Evolutionary conservation across 1,140 invertebrate species (phyloP), one percentile per base, ranked within the genome.

Genomic region (Calliopsis andreniformis): DNA sequence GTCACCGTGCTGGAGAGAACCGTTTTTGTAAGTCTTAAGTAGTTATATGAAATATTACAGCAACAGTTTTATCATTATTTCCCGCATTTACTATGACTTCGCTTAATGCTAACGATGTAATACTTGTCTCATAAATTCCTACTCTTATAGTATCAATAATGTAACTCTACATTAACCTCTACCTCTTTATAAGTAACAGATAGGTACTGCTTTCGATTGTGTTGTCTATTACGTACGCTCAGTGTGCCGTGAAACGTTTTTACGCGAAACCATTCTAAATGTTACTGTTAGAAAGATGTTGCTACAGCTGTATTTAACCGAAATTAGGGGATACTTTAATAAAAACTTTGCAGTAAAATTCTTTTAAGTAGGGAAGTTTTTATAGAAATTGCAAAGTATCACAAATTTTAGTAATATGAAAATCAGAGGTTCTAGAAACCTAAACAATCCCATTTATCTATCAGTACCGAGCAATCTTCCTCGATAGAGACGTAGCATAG

Each of bases 401-500:
- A 5, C 3, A 30, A 64, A 53, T 2, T 35, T 14, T 2, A 18
- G 7, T 6, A 1, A 43, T 58, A 45, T 32, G n/a, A 32, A 23
- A 45, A 45, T 59, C 20, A 0, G 32, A 49, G 18, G 43, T 20
- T 45, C 18, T 20, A 2, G 39, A n/a, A 59, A 23, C 7, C n/a
- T 6, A 45, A 55, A 59, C 58, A n/a, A 35, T 25, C 43, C 18
- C 14, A 45, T 20, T 53, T 55, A 66, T 66, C 59, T 32, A 66
- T 73, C 51, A 68, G 45, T 67, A 49, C 30, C 14, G 39, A 47
- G 43, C 42, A 63, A 69, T 76, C 75, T 45, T 68, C 59, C 76
- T 64, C 75, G 81, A 88, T 89, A 83, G 83, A 89, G 83, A 87
- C 79, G 78, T 86, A 80, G 82, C 43, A 62, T 79, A 69, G 67